Evolutionary conservation across 92 coral and sea anemone species (phyloP), one percentile per base, ranked within the genome.

Genomic region (Epizoanthus fatuus): DNA sequence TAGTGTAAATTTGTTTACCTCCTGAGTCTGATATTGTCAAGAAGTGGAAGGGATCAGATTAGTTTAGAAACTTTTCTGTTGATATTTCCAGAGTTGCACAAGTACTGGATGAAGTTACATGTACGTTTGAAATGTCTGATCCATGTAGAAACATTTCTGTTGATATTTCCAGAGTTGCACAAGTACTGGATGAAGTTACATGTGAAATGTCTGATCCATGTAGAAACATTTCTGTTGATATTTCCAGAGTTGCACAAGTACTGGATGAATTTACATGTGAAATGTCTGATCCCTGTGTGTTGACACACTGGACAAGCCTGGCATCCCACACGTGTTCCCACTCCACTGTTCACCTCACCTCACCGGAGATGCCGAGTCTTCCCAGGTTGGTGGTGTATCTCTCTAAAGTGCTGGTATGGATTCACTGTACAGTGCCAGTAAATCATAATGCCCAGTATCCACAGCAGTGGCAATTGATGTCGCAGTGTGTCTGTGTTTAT

Each of bases 251-350:
- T 51, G 89, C 79, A 51, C 86, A 88, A 49, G 93, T 91, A 72
- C 79, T 96, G 74, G 94, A 91, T 82, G 81, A 73, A 16, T 38
- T 95, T 77, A 86, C 95, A 45, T 62, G 89, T 37, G 87, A 87
- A 76, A 72, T 93, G 58, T 74, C 80, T 22, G 99, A 97, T 59
- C 98, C 98, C 0, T 88, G 98, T 89, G 76, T 97, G 51, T 87
- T 91, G 6, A 91, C 94, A 54, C 96, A 97, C 79, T 97, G 99
- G 98, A 91, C 95, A 42, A 86, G 89, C 72, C 78, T 95, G 1
- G 80, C 98, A 20, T 89, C 94, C n/a, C 92, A 90, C 56, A 95
- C 95, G 3, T 75, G 84, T 47, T 82, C 94, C 14, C 80, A 90
- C 25, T 97, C 91, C 0, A 88, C 96, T 1, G 53, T 97, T 51